These are phyloP conservation scores for Corythaeola cristata DNA, from an alignment of 2,113 vertebrate species.

Conservation along the genomic window DNA sequence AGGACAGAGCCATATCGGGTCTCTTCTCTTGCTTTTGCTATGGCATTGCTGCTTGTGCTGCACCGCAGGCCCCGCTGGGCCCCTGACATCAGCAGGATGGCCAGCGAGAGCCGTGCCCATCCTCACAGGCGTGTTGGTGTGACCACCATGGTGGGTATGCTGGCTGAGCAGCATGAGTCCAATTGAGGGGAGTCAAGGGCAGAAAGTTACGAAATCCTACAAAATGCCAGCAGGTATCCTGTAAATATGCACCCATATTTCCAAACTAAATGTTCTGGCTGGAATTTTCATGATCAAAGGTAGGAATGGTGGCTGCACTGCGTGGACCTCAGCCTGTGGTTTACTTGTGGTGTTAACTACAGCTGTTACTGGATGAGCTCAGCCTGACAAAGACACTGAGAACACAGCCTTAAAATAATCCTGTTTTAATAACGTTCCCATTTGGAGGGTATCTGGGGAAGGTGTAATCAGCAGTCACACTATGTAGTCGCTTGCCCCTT, in stretches of 20 bases:
- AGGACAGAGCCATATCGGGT: not conserved
- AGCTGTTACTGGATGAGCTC: not conserved
- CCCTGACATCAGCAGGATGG: not conserved
- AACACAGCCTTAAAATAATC: conserved; percentile 6
- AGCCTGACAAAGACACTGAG: not conserved
- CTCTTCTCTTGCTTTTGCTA: not conserved
- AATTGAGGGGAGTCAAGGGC: not conserved
- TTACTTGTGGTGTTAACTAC: not conserved
- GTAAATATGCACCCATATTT: not conserved
- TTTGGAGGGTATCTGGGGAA: conserved; percentile 18
- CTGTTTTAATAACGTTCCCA: conserved; percentile 10
- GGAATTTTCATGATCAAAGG: not conserved
- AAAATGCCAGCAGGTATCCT: not conserved
- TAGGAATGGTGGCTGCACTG: not conserved
- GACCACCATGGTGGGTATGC: rapidly evolving
- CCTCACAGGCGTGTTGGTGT: not conserved
- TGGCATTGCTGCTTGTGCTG: not conserved
- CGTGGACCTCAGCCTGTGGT: not conserved
- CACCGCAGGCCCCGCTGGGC: not conserved
- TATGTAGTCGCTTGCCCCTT: not conserved
- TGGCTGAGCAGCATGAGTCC: not conserved
- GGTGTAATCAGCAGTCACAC: conserved; percentile 2
- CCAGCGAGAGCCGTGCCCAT: rapidly evolving
- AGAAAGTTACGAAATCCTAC: not conserved
- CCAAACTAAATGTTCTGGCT: not conserved